phyloP scores from a whole-genome alignment of 2,888 invertebrate species.

The Stenurella melanura region DNA sequence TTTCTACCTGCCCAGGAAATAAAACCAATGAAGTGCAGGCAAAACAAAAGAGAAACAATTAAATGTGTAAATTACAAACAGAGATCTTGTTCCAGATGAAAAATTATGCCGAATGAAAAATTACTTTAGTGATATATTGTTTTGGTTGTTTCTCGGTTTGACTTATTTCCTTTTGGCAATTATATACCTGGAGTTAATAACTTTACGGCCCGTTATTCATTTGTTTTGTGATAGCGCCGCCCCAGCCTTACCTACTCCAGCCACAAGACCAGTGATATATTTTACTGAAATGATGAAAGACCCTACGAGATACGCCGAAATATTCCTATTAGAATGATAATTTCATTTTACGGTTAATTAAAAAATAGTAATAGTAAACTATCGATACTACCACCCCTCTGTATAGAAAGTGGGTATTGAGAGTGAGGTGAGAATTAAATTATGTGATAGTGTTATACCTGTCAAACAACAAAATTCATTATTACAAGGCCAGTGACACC shows the following conservation, averaged over 20 bases:
- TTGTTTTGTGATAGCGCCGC: slow-evolving; percentile 42
- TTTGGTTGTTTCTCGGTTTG: slow-evolving; percentile 67
- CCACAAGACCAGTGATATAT: slow-evolving; percentile 14
- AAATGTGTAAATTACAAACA: slow-evolving; percentile 72
- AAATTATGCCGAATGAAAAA: slow-evolving; percentile 60
- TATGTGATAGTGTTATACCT: too few species aligned
- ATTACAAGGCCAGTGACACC: too few species aligned
- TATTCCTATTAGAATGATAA: slow-evolving; percentile 2
- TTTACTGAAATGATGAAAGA: slow-evolving; percentile 11
- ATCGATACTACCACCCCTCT: too few species aligned
- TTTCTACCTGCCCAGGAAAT: slow-evolving; percentile 44
- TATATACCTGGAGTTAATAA: slow-evolving; percentile 69
- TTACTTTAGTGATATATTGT: slow-evolving; percentile 70
- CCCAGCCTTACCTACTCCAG: slow-evolving; percentile 30
- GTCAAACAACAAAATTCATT: too few species aligned
- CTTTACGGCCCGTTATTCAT: slow-evolving; percentile 48
- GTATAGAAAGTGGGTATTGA: too few species aligned
- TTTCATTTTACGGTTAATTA: background rate
- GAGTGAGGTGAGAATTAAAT: too few species aligned
- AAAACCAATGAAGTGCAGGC: slow-evolving; percentile 61
- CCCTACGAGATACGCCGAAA: background rate
- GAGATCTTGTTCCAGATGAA: slow-evolving; percentile 69
- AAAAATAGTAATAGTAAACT: background rate
- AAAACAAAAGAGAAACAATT: slow-evolving; percentile 69
- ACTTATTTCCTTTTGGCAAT: slow-evolving; percentile 68